Evolutionary conservation across 1,140 invertebrate genomes (phyloP).

Genomic region (Rhopalosiphum maidis): DNA sequence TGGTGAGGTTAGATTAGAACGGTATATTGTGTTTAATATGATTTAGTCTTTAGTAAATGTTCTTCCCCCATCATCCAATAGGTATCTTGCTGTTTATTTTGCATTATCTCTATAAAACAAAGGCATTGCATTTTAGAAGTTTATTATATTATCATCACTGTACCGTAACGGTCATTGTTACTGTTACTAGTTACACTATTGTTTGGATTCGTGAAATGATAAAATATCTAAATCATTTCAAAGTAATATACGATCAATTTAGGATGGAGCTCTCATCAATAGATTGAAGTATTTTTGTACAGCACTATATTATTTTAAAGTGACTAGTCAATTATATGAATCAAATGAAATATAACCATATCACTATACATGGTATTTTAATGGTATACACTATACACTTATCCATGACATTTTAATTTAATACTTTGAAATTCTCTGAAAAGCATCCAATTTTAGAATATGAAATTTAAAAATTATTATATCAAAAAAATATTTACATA

Average conservation of each 20-base stretch:
- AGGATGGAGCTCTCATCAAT: background rate
- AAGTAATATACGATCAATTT: background rate
- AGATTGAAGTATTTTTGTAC: background rate
- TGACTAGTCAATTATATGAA: background rate
- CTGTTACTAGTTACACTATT: slow-evolving; percentile 9
- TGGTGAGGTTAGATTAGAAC: background rate
- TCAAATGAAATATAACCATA: background rate
- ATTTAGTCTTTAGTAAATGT: background rate
- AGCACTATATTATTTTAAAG: background rate
- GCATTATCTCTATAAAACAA: slow-evolving; percentile 37
- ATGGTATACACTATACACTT: background rate
- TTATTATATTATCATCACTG: slow-evolving; percentile 24
- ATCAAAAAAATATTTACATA: too few relatives aligned
- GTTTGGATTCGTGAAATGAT: background rate
- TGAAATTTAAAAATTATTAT: background rate
- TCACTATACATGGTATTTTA: background rate
- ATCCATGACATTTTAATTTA: too few relatives aligned
- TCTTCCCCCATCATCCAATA: background rate
- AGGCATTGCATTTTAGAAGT: slow-evolving; percentile 20
- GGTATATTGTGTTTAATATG: background rate
- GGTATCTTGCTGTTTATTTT: background rate
- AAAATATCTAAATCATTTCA: background rate
- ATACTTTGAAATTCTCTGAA: background rate
- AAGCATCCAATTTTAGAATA: background rate
- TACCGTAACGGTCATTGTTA: slow-evolving; percentile 26